phyloP scores from a whole-genome alignment of 2,888 invertebrate genomes.

The Dasypolia templi region DNA sequence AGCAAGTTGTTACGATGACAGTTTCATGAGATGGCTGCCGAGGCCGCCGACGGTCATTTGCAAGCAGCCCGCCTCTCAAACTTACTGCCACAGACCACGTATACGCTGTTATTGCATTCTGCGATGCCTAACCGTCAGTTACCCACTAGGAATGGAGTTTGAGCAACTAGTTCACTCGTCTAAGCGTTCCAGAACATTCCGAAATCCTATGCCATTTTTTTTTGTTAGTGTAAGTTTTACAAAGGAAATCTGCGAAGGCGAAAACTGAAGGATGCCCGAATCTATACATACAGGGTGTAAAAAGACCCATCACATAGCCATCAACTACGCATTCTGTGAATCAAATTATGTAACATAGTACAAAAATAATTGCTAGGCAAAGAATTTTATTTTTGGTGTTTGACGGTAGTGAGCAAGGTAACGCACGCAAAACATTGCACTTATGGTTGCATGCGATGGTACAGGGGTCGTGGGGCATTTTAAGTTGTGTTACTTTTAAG shows the following conservation, averaged over 20 bases:
- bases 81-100: constrained; percentile 54
- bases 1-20: constrained; percentile 68
- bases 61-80: constrained; percentile 54
- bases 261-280: not conserved
- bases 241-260: not conserved
- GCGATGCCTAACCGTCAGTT: constrained; percentile 59
- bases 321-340: no score
- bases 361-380: no score
- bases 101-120: constrained; percentile 63
- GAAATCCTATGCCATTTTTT: not conserved
- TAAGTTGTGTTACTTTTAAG: no score
- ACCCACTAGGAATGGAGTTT: constrained; percentile 43
- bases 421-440: no score
- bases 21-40: constrained; percentile 69
- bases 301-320: no score
- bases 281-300: no score
- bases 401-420: no score
- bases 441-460: no score
- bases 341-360: no score
- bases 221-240: not conserved
- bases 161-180: constrained; percentile 42
- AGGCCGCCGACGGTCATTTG: constrained; percentile 67
- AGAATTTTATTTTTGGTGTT: no score
- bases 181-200: constrained; percentile 25
- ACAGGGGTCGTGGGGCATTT: no score